These are phyloP conservation scores for Piprites chloris DNA, from an alignment of 2,113 vertebrate species.

Conservation along the genomic window DNA sequence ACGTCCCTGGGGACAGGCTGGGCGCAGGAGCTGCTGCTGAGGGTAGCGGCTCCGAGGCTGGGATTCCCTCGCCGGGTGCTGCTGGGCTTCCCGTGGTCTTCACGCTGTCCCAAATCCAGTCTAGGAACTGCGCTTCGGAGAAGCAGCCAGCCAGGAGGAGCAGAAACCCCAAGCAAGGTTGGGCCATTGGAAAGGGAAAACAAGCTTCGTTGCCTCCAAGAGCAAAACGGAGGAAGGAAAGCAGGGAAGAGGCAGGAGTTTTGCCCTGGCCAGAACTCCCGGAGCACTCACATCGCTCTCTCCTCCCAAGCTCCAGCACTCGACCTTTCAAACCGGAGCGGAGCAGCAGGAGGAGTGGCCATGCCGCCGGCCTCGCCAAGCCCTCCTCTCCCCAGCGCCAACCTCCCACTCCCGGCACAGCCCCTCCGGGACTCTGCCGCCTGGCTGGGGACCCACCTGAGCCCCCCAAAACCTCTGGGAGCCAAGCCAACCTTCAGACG, in stretches of 20 bases:
- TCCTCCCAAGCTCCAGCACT: constrained; percentile 37
- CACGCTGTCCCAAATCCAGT: constrained; percentile 58
- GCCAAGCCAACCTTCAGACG: neutral
- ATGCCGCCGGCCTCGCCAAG: neutral
- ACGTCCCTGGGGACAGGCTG: neutral
- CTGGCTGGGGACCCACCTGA: neutral
- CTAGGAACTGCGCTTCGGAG: constrained; percentile 53
- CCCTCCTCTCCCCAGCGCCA: constrained; percentile 1
- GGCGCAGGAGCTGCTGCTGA: neutral
- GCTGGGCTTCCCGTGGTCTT: neutral
- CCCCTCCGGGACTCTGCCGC: neutral
- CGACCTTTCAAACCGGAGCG: constrained; percentile 41
- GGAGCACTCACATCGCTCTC: constrained; percentile 66
- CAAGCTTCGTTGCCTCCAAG: rapidly evolving
- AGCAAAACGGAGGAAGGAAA: neutral
- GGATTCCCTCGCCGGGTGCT: neutral
- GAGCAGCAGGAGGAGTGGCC: constrained; percentile 59
- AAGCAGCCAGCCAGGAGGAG: constrained; percentile 69
- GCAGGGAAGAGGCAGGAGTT: constrained; percentile 13
- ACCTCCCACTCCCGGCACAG: neutral
- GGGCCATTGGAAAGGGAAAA: constrained; percentile 31
- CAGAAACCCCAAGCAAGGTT: constrained; percentile 52
- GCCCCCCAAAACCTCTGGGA: neutral
- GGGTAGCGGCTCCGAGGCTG: rapidly evolving
- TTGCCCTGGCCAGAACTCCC: neutral